Evolutionary conservation across 2,797 vertebrate genomes (phyloP).

Genomic region (Trematomus bernacchii): DNA sequence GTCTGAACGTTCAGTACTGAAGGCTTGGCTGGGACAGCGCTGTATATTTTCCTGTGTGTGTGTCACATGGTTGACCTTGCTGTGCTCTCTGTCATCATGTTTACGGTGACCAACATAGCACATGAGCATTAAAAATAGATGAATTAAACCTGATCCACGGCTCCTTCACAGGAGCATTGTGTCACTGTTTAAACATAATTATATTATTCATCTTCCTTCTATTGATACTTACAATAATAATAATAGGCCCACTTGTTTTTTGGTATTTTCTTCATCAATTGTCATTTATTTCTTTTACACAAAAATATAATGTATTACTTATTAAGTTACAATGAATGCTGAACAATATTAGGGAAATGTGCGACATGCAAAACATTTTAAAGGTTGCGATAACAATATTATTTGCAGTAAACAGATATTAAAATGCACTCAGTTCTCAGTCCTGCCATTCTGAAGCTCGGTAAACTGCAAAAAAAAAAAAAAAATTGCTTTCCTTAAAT

Average conservation of each 20-base stretch:
- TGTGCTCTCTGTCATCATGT: slow-evolving; percentile 13
- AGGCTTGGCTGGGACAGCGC: neutral
- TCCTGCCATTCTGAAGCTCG: no score
- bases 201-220: neutral
- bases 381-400: no score
- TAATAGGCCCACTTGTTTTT: neutral
- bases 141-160: slow-evolving; percentile 29
- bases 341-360: no score
- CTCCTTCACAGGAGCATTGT: neutral
- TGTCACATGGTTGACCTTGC: slow-evolving; percentile 29
- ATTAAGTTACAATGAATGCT: no score
- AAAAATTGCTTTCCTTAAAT: no score
- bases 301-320: no score
- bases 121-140: slow-evolving; percentile 51
- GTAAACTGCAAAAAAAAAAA: no score
- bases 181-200: neutral
- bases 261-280: neutral
- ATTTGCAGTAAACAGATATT: no score
- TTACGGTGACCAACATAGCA: slow-evolving; percentile 19
- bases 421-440: no score
- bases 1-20: neutral
- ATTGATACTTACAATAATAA: neutral
- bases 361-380: no score
- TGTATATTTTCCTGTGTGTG: slow-evolving; percentile 7
- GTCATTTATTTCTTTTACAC: neutral